Conservation (phyloP, 2,113 vertebrate species). For the Gavialis gangeticus region DNA sequence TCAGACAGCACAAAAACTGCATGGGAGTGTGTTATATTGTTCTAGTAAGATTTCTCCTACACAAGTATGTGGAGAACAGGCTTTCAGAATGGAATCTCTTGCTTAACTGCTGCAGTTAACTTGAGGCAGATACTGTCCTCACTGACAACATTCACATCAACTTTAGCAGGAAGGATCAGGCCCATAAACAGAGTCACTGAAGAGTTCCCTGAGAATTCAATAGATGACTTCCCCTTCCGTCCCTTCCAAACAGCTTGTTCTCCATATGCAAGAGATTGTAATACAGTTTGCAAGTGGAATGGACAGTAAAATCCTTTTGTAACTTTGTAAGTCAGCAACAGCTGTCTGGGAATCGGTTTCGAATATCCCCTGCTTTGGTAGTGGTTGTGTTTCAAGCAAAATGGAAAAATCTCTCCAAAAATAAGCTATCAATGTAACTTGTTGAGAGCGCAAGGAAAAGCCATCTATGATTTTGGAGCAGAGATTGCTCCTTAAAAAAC, state of each 20-base stretch:
- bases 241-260: not conserved
- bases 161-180: not conserved
- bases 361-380: accelerated
- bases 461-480: not conserved
- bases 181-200: accelerated
- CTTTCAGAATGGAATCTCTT: accelerated
- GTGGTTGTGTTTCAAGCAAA: not conserved
- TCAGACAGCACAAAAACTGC: not conserved
- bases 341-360: not conserved
- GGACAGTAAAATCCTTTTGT: not conserved
- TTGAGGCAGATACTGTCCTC: not conserved
- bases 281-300: not conserved
- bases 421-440: not conserved
- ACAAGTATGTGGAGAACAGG: accelerated
- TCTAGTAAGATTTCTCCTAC: not conserved
- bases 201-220: not conserved
- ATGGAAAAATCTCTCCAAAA: not conserved
- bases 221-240: not conserved
- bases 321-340: not conserved
- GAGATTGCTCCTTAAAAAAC: not conserved
- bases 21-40: not conserved
- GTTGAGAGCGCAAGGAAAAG: conserved; percentile 6
- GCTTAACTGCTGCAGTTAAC: not conserved
- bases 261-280: not conserved
- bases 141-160: accelerated